Base-by-base conservation (phyloP, 2,888 invertebrate genomes). In the Caenorhabditis angaria region DNA sequence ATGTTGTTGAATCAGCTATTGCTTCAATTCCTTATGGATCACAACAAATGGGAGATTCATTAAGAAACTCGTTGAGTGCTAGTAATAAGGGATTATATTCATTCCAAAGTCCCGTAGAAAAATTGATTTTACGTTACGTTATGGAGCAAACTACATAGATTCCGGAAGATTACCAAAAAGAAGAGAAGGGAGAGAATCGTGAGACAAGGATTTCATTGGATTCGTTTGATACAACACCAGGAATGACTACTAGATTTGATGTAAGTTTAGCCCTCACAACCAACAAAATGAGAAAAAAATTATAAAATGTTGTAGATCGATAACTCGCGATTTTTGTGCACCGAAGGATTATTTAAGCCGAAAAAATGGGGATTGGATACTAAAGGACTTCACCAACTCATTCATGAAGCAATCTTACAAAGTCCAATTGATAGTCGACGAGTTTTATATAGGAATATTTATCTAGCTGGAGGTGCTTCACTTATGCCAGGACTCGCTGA, bases 391-490 rank as follows among this genome's bases (percentile, higher is more conserved):
- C 91, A 90, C 68, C 90, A 90, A 76, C 87, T 91, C 70, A 88
- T 91, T 25, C 88, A 88, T 83, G 89, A 90, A 71, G 90, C 90
- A 27, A 89, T 91, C 60, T 89, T 90, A 84, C 89, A 89, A 63
- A 90, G 90, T 77, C 90, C 91, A n/a, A 89, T 91, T 84, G 91
- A 91, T 85, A 88, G 89, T 61, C 85, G 91, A n/a, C 88, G 86
- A 35, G 82, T 71, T 0, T 73, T 87, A 6, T 73, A 73, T 25
- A 65, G 90, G 77, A 90, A 90, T 77, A 90, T 91, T 71, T 91
- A 89, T 82, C 84, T 91, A 64, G 89, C 89, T 80, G 90, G 90
- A 41, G 91, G 91, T 6, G 89, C 90, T 25, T 90, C 91, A 0
- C 86, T 90, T 82, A 83, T 91, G 54, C 90, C 90, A 18, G 91